Conservation (phyloP, 2,797 vertebrate species). For the Novumbra hubbsi region DNA sequence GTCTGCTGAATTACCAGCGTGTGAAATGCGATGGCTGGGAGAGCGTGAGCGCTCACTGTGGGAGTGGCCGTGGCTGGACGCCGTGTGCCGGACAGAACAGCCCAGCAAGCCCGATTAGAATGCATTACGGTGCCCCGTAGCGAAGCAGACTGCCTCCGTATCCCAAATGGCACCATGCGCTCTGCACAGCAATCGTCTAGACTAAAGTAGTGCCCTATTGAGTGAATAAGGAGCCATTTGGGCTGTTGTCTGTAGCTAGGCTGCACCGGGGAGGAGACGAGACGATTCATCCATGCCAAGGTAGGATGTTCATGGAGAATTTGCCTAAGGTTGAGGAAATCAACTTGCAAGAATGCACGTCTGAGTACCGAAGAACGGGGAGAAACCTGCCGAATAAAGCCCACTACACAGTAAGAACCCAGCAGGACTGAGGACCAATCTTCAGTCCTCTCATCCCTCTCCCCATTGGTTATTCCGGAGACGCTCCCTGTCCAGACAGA, state of each 20-base stretch:
- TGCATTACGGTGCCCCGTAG: slow-evolving; percentile 32
- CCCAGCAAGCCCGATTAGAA: slow-evolving; percentile 31
- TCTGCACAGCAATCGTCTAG: background rate
- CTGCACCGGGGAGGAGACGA: slow-evolving; percentile 9
- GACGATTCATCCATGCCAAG: slow-evolving; percentile 34
- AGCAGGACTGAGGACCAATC: background rate
- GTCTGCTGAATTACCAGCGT: too few relatives aligned
- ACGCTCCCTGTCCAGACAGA: background rate
- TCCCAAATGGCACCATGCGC: background rate
- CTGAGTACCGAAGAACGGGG: background rate
- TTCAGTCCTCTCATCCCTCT: background rate
- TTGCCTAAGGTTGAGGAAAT: slow-evolving; percentile 11
- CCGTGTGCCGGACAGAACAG: slow-evolving; percentile 13
- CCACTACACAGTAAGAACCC: background rate
- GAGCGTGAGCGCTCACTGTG: too few relatives aligned
- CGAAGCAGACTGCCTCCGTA: background rate
- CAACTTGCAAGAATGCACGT: too few relatives aligned
- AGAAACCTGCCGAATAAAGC: background rate
- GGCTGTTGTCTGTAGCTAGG: background rate
- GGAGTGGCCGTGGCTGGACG: slow-evolving; percentile 11
- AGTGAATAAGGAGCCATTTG: background rate
- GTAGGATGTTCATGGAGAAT: slow-evolving; percentile 28
- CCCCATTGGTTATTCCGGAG: background rate
- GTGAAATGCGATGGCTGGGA: slow-evolving; percentile 14
- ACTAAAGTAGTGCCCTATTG: background rate